Base-by-base conservation (phyloP, 2,113 vertebrate genomes). In the Pterocles orientalis region DNA sequence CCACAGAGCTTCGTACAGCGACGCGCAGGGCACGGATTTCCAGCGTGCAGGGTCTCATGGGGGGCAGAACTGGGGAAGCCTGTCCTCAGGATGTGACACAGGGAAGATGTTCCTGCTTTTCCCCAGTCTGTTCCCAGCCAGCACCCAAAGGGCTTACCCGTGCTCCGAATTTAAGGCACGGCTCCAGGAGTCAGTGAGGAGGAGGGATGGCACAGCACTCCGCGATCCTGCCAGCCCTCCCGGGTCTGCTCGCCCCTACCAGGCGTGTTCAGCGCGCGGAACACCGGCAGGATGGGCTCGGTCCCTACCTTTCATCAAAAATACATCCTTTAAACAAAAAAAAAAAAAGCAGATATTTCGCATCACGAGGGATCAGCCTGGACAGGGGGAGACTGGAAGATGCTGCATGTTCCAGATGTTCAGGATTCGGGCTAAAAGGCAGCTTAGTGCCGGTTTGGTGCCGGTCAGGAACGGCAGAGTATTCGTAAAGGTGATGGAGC, bases 81-180 rank as follows among this genome's bases (percentile, higher is more conserved):
- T 1, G 14, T 69, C 25, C 75, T 24, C 33, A 16, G 0, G 2
- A 62, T 62, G 9, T 39, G 23, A 76, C 0, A 0, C 1, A 0
- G 6, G 19, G 18, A 85, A 54, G 12, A 58, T 4, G 1, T 3
- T 31, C 31, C 66, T 54, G 31, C 48, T 80, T 39, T 10, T 28
- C 18, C 20, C 61, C 41, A 57, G 47, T 33, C 28, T 21, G 3
- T 8, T 66, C 19, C n/a, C 60, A 43, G n/a, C 45, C 62, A 31
- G 25, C 3, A 0, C 34, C 69, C 79, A 29, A 7, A 51, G 57
- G 48, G 16, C 12, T 34, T 16, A 28, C n/a, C 65, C 4, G 23
- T 10, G 6, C 58, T 72, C 45, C 33, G 26, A 13, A 51, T n/a
- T 54, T 13, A 51, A 72, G 39, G n/a, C 47, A 58, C 21, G 2